These are phyloP conservation scores for Apolygus lucorum DNA, from an alignment of 1,140 invertebrate genomes.

Conservation along the genomic window DNA sequence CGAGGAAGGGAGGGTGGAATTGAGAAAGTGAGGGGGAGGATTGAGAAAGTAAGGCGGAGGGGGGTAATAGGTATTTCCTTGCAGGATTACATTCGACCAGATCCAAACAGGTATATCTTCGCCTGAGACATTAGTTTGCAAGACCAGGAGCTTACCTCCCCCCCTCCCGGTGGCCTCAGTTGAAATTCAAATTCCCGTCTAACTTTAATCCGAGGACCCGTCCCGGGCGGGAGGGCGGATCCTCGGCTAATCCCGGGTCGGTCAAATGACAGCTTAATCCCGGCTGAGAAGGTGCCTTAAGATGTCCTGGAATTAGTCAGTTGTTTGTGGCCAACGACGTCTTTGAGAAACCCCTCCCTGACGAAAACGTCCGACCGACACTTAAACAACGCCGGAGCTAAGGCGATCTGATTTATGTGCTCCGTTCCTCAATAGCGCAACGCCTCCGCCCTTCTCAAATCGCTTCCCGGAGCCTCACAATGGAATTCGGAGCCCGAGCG, in stretches of 20 bases:
- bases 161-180: not conserved
- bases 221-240: not conserved
- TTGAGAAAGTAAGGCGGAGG: not conserved
- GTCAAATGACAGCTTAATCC: constrained; percentile 17
- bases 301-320: constrained; percentile 13
- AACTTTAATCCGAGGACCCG: constrained; percentile 2
- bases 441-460: too few species aligned
- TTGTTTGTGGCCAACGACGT: constrained; percentile 12
- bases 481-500: too few species aligned
- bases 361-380: too few species aligned
- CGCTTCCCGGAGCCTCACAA: too few species aligned
- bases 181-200: constrained; percentile 12
- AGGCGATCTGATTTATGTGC: too few species aligned
- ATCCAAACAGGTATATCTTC: constrained; percentile 10
- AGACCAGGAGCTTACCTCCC: not conserved
- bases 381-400: too few species aligned
- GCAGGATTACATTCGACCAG: constrained; percentile 14
- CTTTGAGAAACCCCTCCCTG: too few species aligned
- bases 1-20: not conserved
- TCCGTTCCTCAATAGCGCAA: too few species aligned
- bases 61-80: constrained; percentile 1
- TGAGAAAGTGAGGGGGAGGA: not conserved
- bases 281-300: not conserved
- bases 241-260: not conserved
- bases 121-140: constrained; percentile 13